These are phyloP conservation scores for Ictidomys tridecemlineatus DNA, from an alignment of 2,113 vertebrate species.

Conservation along the genomic window DNA sequence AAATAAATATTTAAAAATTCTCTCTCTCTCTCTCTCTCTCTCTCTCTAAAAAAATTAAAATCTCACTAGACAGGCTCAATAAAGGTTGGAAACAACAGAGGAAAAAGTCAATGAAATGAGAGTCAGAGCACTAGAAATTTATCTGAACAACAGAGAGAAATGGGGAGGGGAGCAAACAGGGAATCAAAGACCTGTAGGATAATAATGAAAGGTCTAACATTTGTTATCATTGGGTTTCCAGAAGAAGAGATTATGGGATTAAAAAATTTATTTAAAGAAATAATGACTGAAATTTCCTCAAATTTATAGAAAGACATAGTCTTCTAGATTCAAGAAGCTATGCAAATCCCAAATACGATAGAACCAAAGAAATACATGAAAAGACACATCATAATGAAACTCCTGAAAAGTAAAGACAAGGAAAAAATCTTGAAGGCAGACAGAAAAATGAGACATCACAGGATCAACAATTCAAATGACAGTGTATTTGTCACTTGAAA, in stretches of 20 bases:
- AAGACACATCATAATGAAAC: background rate
- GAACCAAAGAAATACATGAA: background rate
- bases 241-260: background rate
- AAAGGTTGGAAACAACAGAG: background rate
- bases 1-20: no score
- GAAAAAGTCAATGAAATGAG: background rate
- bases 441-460: constrained; percentile 36
- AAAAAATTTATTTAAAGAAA: background rate
- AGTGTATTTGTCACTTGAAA: background rate
- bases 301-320: background rate
- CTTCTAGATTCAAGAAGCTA: background rate
- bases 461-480: background rate
- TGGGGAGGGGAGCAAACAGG: background rate
- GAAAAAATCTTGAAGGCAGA: background rate
- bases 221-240: background rate
- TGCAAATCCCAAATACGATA: background rate
- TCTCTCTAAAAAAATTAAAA: background rate
- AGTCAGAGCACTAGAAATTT: background rate
- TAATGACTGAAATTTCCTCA: background rate
- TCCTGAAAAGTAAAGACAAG: background rate
- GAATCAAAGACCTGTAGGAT: background rate
- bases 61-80: background rate
- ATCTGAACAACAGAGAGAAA: background rate
- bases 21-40: no score
- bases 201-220: background rate